A percentile compares a stretch with the other conserved stretches of the same genome.
phyloP scores from a whole-genome alignment of 1,140 invertebrate genomes.

The Stratiolaelaps scimitus region DNA sequence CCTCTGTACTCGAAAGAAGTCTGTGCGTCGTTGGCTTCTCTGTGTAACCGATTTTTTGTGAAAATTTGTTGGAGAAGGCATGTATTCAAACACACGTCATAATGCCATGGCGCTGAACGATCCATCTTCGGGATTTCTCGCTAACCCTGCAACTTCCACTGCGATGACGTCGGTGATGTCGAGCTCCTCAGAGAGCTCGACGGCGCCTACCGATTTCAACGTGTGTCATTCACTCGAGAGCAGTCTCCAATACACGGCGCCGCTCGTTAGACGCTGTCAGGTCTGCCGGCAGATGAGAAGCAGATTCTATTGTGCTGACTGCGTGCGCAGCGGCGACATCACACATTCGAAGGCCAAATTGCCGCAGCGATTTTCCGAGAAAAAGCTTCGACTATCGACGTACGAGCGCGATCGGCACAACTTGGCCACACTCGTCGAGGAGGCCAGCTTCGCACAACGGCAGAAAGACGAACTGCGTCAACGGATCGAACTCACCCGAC shows the following conservation, averaged over 20 bases:
- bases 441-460: not conserved
- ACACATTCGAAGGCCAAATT: constrained; percentile 6
- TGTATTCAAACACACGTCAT: too few species aligned
- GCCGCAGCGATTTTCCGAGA: not conserved
- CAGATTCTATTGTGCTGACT: constrained; percentile 6
- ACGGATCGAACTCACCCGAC: not conserved
- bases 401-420: constrained; percentile 1
- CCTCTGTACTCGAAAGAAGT: too few species aligned
- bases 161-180: not conserved
- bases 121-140: too few species aligned
- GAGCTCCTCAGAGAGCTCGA: constrained; percentile 15
- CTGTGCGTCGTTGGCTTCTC: too few species aligned
- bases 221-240: constrained; percentile 10
- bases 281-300: constrained; percentile 5
- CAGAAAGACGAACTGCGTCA: constrained; percentile 17
- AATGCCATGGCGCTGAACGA: too few species aligned
- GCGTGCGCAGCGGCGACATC: constrained; percentile 12
- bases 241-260: not conserved
- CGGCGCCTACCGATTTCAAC: constrained; percentile 23
- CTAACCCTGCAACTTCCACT: too few species aligned
- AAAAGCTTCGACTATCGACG: not conserved
- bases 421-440: not conserved
- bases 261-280: not conserved
- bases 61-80: too few species aligned
- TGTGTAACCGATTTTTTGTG: too few species aligned